These are phyloP conservation scores for Perizoma flavofasciatum DNA, from an alignment of 2,888 invertebrate species.

Conservation along the genomic window DNA sequence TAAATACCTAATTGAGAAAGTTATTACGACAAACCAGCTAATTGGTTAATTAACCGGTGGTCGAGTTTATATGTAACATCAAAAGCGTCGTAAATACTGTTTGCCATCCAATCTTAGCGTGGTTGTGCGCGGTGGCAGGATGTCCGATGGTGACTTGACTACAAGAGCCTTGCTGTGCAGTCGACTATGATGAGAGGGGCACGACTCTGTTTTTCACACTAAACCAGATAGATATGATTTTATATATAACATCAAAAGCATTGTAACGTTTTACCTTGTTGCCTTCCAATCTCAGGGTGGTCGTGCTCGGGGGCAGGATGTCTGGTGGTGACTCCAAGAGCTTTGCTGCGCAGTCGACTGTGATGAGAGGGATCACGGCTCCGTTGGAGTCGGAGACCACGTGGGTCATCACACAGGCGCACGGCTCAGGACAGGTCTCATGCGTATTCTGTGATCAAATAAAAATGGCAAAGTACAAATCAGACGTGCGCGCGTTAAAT, in stretches of 20 bases:
- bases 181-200: slow-evolving; percentile 87
- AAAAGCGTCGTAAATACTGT: no score
- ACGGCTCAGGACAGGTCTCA: slow-evolving; percentile 84
- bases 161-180: slow-evolving; percentile 84
- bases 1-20: no score
- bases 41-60: no score
- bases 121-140: slow-evolving; percentile 86
- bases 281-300: slow-evolving; percentile 85
- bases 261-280: slow-evolving; percentile 80
- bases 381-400: slow-evolving; percentile 81
- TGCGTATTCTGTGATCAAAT: slow-evolving; percentile 71
- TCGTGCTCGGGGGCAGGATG: slow-evolving; percentile 86
- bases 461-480: not conserved
- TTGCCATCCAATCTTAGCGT: slow-evolving; percentile 87
- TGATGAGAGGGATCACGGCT: slow-evolving; percentile 85
- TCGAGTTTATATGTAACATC: no score
- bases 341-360: slow-evolving; percentile 86
- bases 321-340: slow-evolving; percentile 84
- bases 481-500: no score
- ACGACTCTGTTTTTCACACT: slow-evolving; percentile 65
- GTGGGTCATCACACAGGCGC: slow-evolving; percentile 86
- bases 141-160: slow-evolving; percentile 78
- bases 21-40: no score
- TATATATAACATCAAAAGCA: no score
- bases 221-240: no score